phyloP scores from a whole-genome alignment of 2,113 vertebrate species.

The Aphelocoma coerulescens region DNA sequence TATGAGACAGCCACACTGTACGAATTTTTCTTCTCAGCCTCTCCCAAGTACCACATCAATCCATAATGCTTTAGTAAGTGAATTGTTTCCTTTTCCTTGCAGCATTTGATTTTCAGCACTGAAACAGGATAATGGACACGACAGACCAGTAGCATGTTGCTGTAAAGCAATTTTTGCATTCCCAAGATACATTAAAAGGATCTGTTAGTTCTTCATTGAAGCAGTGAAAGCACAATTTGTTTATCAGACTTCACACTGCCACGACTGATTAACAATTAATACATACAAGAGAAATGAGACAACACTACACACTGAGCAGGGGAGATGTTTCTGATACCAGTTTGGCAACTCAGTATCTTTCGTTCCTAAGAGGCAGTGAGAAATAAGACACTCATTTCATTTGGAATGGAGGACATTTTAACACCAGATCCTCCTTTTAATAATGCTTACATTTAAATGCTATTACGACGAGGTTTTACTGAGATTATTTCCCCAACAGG shows the following conservation, averaged over 20 bases:
- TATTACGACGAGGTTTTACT: neutral
- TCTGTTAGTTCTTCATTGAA: neutral
- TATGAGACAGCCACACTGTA: neutral
- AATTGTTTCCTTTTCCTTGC: neutral
- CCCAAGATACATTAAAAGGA: neutral
- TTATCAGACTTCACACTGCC: conserved; percentile 9
- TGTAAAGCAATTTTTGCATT: neutral
- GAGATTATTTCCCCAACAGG: neutral
- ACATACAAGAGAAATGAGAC: conserved; percentile 12
- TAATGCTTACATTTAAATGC: neutral
- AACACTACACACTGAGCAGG: neutral
- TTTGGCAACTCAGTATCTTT: neutral
- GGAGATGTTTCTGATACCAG: neutral
- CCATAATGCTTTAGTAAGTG: neutral
- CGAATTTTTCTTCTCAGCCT: neutral
- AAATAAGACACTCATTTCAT: neutral
- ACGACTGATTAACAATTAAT: conserved; percentile 46
- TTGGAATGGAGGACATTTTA: neutral
- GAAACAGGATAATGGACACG: neutral
- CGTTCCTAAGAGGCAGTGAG: neutral
- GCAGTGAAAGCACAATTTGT: conserved; percentile 17
- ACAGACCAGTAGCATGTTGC: neutral
- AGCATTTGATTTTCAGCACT: neutral
- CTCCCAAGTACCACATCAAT: neutral
- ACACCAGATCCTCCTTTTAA: neutral